phyloP scores from a whole-genome alignment of 2,797 vertebrate genomes.

The Sitta carolinensis region DNA sequence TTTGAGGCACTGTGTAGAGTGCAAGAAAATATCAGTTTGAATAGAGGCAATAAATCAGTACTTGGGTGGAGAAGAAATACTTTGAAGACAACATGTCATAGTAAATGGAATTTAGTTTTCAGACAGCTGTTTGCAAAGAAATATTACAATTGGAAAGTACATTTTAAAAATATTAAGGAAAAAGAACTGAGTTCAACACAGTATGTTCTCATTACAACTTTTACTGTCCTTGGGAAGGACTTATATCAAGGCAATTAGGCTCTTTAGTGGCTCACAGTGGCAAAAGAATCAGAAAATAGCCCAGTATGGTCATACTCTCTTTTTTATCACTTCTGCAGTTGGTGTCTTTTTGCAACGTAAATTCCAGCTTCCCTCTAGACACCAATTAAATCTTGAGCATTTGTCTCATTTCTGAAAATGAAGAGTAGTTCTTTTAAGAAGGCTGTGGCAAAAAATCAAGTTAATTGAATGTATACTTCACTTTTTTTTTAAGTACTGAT shows the following conservation, averaged over 20 bases:
- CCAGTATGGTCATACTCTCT: neutral
- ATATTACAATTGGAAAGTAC: neutral
- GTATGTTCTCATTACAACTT: neutral
- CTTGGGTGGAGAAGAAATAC: neutral
- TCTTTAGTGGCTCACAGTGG: neutral
- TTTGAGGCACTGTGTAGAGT: neutral
- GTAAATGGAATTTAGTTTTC: conserved; percentile 33
- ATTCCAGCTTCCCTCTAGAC: neutral
- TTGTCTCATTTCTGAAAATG: neutral
- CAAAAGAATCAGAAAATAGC: neutral
- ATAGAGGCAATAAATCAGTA: conserved; percentile 20
- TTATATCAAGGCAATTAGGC: conserved; percentile 1
- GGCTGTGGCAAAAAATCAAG: neutral
- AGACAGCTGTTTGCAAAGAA: conserved; percentile 6
- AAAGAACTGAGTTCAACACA: neutral
- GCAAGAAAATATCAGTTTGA: conserved; percentile 12
- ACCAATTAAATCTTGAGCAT: conserved; percentile 7
- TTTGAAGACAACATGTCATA: neutral
- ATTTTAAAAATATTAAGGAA: neutral
- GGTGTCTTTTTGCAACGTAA: conserved; percentile 1
- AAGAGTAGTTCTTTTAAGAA: neutral
- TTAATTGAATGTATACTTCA: neutral
- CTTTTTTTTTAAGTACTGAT: neutral
- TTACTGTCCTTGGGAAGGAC: neutral
- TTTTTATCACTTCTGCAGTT: neutral